Base-by-base conservation (phyloP, 2,888 invertebrate species). In the Ectemnius cavifrons region DNA sequence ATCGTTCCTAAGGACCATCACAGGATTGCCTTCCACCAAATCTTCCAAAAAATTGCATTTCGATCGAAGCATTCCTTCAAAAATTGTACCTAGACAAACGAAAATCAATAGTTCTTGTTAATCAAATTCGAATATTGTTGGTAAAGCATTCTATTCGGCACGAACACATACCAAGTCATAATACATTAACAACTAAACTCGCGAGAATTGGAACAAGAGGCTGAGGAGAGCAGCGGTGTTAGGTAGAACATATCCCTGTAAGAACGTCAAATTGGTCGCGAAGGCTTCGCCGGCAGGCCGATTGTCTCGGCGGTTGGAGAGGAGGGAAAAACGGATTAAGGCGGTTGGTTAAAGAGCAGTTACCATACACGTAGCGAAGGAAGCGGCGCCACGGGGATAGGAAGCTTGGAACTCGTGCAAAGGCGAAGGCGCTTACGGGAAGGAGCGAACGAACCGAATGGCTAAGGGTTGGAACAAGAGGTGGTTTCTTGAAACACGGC, bases 281-380 rank as follows among this genome's bases (percentile, higher is more conserved):
- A 68, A 63, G 66, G 67, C 71, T 68, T 74, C 72, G 75, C 64
- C 68, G 56, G 20, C 27, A 37, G 69, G 81, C 78, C 81, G 82
- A 86, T 84, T 87, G 84, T 84, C 85, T 84, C 83, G 79, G 74
- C 66, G 71, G 73, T 67, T 11, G 37, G 5, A 11, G 79, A 76
- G 67, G 68, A 82, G 78, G 78, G 85, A 69, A 86, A 86, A 88
- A 84, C 85, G 85, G 86, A 88, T 87, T 87, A 87, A 85, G 80
- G 85, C 79, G 83, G 85, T 86, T 84, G 84, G 84, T 87, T 87
- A 86, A 87, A 87, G 88, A 86, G 84, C 85, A 86, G 84, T 86
- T 86, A 84, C 84, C 80, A 80, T 85, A 85, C 68, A 84, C 79
- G 84, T 81, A 73, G 82, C 76, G 73, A 75, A 73, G 75, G 78